These are phyloP conservation scores for Petrolisthes cinctipes DNA, from an alignment of 2,888 invertebrate species.

Conservation along the genomic window DNA sequence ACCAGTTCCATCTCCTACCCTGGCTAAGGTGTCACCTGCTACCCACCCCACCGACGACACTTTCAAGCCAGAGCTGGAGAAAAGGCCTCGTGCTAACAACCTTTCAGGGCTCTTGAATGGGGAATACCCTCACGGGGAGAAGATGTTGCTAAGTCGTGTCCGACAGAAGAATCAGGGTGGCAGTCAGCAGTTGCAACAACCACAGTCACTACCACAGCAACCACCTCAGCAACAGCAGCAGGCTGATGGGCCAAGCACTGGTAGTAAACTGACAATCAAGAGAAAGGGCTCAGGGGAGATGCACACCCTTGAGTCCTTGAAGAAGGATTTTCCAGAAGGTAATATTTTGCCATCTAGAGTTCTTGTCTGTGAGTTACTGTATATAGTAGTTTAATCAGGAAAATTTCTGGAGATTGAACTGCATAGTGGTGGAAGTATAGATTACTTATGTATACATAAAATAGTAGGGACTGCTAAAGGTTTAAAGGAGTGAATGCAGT, in stretches of 20 bases:
- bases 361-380: too few relatives aligned
- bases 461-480: neutral
- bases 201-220: neutral
- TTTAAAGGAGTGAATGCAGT: neutral
- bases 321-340: slow-evolving; percentile 63
- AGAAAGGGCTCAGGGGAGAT: slow-evolving; percentile 57
- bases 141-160: slow-evolving; percentile 35
- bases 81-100: slow-evolving; percentile 40
- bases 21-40: neutral
- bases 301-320: slow-evolving; percentile 59
- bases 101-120: slow-evolving; percentile 54
- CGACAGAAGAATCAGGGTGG: slow-evolving; percentile 36
- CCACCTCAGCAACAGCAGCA: slow-evolving; percentile 21
- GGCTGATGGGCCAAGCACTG: slow-evolving; percentile 10
- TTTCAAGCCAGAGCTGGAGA: slow-evolving; percentile 57
- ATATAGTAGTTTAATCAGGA: too few relatives aligned
- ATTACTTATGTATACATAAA: too few relatives aligned
- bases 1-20: neutral
- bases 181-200: slow-evolving; percentile 28
- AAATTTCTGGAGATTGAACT: too few relatives aligned
- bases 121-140: slow-evolving; percentile 56
- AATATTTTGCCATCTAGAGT: neutral
- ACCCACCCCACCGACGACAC: slow-evolving; percentile 31
- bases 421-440: too few relatives aligned
- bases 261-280: slow-evolving; percentile 65